Evolutionary conservation across 2,797 vertebrate species (phyloP).

Genomic region (Mus spretus): DNA sequence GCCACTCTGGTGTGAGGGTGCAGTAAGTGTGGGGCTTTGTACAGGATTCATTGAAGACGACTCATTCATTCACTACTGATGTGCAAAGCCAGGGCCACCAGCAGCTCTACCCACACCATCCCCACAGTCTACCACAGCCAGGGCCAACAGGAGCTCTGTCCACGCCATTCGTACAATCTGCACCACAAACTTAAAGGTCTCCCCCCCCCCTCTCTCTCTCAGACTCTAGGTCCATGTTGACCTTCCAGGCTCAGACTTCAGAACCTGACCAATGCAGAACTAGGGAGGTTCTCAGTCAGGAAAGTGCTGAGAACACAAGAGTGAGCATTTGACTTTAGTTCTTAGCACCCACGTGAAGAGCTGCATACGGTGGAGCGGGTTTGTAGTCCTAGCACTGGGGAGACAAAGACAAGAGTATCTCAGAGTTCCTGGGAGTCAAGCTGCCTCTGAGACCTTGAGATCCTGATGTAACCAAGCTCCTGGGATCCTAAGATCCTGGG

Average conservation of each 20-base stretch:
- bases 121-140: neutral
- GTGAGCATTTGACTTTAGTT: neutral
- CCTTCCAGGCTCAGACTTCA: neutral
- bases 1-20: neutral
- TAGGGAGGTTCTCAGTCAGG: neutral
- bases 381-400: neutral
- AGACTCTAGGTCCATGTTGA: too few species aligned
- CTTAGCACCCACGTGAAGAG: neutral
- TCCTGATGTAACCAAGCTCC: too few species aligned
- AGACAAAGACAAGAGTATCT: neutral
- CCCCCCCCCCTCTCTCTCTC: neutral
- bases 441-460: too few species aligned
- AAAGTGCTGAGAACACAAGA: neutral
- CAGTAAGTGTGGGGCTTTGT: neutral
- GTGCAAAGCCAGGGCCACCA: neutral
- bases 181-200: neutral
- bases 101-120: neutral
- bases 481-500: too few species aligned
- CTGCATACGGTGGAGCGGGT: too few species aligned
- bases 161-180: neutral
- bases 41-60: constrained; percentile 58
- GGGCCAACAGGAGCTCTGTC: neutral
- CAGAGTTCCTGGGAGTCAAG: too few species aligned
- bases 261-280: neutral
- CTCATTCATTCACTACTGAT: constrained; percentile 9